Percentiles rank a stretch among this genome's conserved stretches.
phyloP scores from a whole-genome alignment of 2,888 invertebrate genomes.

The Corythucha ciliata region DNA sequence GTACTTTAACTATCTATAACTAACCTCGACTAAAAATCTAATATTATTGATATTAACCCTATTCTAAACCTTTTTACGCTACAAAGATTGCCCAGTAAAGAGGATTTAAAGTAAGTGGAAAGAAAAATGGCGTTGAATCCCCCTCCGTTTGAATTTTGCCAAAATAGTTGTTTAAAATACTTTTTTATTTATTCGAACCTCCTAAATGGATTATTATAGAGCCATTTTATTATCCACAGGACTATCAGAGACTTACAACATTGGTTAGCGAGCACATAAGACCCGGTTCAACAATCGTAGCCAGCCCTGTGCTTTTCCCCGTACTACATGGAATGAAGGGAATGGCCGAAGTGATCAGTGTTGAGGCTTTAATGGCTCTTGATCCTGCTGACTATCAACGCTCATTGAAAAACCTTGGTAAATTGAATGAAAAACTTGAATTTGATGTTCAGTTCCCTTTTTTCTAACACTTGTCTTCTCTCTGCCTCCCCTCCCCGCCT shows the following conservation, averaged over 20 bases:
- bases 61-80: no score
- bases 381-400: conserved; percentile 43
- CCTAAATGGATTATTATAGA: no score
- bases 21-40: no score
- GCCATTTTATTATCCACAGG: conserved; percentile 24
- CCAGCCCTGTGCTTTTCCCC: conserved; percentile 38
- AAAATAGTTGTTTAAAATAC: no score
- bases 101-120: no score
- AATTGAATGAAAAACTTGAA: conserved; percentile 24
- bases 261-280: conserved; percentile 42
- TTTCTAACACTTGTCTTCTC: background rate
- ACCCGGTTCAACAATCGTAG: conserved; percentile 43
- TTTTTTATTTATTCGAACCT: no score
- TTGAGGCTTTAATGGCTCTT: conserved; percentile 43
- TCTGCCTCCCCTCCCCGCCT: conserved; percentile 31
- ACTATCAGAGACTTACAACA: conserved; percentile 34
- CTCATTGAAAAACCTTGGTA: conserved; percentile 43
- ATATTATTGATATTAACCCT: no score
- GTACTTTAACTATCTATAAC: no score
- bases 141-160: no score
- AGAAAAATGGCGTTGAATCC: no score
- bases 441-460: background rate
- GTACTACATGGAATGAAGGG: conserved; percentile 33
- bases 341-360: conserved; percentile 41
- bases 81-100: no score